Evolutionary conservation across 2,113 vertebrate species (phyloP).

Genomic region (Prionailurus viverrinus): DNA sequence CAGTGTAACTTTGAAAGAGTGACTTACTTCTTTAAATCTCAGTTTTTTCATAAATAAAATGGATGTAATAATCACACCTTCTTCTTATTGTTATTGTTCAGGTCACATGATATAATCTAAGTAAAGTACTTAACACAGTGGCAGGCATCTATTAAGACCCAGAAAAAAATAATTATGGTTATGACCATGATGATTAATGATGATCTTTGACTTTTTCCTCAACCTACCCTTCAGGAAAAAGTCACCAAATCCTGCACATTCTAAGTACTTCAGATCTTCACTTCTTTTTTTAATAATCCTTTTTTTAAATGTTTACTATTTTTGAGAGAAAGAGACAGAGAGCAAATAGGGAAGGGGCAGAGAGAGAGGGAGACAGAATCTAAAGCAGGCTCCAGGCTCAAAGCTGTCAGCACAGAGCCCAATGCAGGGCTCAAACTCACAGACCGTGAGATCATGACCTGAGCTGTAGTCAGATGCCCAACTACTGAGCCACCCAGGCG

Average conservation of each 20-base stretch:
- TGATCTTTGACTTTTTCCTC: conserved; percentile 9
- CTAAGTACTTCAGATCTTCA: neutral
- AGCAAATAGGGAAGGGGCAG: too few species aligned
- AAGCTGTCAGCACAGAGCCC: too few species aligned
- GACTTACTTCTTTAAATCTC: neutral
- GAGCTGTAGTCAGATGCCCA: too few species aligned
- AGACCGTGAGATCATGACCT: too few species aligned
- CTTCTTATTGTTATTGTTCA: neutral
- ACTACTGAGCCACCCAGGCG: too few species aligned
- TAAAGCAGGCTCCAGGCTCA: too few species aligned
- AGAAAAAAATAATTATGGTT: neutral
- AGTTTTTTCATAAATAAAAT: neutral
- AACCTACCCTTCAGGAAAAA: neutral
- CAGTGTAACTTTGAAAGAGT: neutral
- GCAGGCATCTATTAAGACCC: neutral
- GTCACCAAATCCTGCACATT: neutral
- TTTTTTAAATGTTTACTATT: too few species aligned
- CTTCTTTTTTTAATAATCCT: too few species aligned
- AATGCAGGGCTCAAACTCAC: too few species aligned
- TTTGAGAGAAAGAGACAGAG: too few species aligned
- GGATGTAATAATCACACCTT: neutral
- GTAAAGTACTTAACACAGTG: neutral
- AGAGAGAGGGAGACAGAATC: too few species aligned
- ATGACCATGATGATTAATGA: neutral
- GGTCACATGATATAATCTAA: neutral